Evolutionary conservation across 2,888 invertebrate genomes (phyloP), one percentile per base, ranked within the genome.

Genomic region (Cylindroiulus punctatus): DNA sequence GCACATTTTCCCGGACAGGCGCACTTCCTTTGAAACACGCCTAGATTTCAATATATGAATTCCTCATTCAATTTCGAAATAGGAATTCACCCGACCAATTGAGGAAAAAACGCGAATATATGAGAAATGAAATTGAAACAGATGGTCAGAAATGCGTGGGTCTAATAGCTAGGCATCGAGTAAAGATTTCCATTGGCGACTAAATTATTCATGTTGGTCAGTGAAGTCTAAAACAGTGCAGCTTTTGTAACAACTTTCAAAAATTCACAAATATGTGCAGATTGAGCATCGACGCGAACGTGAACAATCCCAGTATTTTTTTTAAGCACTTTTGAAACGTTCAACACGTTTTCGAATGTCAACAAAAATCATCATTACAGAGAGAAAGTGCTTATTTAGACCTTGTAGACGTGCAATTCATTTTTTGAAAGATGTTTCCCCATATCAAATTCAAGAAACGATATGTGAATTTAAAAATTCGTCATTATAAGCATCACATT

Each of bases 31-130:
- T 30, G 26, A 76, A 76, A 76, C 26, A 17, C 1, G 76, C 12
- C 0, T 30, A 10, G 76, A 76, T 76, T 76, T 76, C 76, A 76
- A 76, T 76, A 76, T 76, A 76, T 30, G 76, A 76, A 76, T 76
- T 76, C 76, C 76, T 76, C 26, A 76, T 76, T 76, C 76, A 76
- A 76, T 76, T 30, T 76, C 14, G 30, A 10, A 30, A 76, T 30
- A 76, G 26, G 76, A 76, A 76, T 76, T 76, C 76, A 76, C 14
- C 76, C 76, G 30, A 76, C 76, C 76, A 30, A 76, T 76, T 14
- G 30, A 76, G 26, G 30, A 30, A 76, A 30, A 76, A 76, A 30
- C 4, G 30, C 3, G 76, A 14, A 76, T 76, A 76, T 14, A 30
- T 14, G 30, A 30, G 76, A 76, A 76, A 17, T 76, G 30, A 76